Evolutionary conservation across 2,888 invertebrate species (phyloP).

Genomic region (Tromatobia lineatoria): DNA sequence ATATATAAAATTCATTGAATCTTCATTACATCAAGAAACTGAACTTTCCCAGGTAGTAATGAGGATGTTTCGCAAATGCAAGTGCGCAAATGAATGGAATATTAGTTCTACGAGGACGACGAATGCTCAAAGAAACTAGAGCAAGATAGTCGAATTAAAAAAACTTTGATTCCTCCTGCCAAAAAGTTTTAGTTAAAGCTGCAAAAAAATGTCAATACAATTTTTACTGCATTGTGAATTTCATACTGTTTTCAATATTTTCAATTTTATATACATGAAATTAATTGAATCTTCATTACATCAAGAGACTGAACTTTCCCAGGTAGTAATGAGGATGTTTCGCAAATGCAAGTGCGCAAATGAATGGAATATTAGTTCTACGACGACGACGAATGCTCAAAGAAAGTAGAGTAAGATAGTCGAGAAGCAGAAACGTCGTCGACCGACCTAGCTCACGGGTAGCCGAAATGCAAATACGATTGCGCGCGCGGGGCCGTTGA

Average conservation of each 20-base stretch:
- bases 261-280: too few relatives aligned
- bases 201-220: too few relatives aligned
- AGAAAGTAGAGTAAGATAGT: neutral
- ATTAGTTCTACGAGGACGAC: neutral
- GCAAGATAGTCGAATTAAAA: too few relatives aligned
- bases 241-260: too few relatives aligned
- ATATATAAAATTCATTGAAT: neutral
- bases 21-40: neutral
- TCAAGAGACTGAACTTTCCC: too few relatives aligned
- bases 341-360: neutral
- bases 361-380: neutral
- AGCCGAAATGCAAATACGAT: conserved; percentile 68
- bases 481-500: conserved; percentile 66
- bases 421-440: conserved; percentile 45
- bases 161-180: too few relatives aligned
- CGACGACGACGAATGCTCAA: neutral
- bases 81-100: conserved; percentile 1
- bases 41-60: too few relatives aligned
- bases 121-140: conserved; percentile 6
- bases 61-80: neutral
- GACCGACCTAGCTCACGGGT: conserved; percentile 37
- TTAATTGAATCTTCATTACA: neutral
- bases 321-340: too few relatives aligned
- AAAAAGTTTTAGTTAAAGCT: too few relatives aligned
- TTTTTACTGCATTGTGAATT: too few relatives aligned